Percentiles rank a stretch among this genome's conserved stretches.
These are phyloP conservation scores for Parauchenoglanis punctatus DNA, from an alignment of 2,797 vertebrate species.

Conservation along the genomic window DNA sequence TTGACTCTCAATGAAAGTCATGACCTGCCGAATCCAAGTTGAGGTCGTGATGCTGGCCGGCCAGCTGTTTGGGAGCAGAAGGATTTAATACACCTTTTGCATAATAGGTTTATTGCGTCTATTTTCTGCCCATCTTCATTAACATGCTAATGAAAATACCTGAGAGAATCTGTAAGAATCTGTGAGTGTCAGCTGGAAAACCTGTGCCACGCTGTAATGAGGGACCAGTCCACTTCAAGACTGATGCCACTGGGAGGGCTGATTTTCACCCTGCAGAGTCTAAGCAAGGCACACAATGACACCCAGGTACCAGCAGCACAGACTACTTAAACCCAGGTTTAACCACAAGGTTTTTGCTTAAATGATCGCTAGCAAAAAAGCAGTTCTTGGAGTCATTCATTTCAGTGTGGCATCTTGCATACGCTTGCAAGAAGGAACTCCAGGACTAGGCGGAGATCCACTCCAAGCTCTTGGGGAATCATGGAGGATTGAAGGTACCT, in stretches of 20 bases:
- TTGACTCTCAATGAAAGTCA: background rate
- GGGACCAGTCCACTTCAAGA: background rate
- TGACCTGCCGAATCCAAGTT: background rate
- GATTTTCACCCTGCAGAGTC: background rate
- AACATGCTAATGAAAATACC: background rate
- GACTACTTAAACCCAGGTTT: background rate
- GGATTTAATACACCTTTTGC: background rate
- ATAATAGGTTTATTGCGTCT: too few species aligned
- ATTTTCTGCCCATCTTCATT: background rate
- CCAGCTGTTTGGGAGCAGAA: background rate
- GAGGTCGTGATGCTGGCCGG: background rate
- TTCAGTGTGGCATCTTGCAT: too few species aligned
- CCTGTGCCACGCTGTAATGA: background rate
- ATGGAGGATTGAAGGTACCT: background rate
- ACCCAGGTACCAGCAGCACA: background rate
- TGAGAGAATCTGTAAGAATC: background rate
- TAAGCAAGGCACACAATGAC: background rate
- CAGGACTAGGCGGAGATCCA: background rate
- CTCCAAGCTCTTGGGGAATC: background rate
- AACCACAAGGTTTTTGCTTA: background rate
- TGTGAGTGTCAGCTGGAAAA: background rate
- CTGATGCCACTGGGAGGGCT: background rate
- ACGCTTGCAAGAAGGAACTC: too few species aligned
- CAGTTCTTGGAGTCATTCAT: too few species aligned
- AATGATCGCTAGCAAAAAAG: background rate